Conservation (phyloP, 1,140 invertebrate species). For the Drosophila serrata region DNA sequence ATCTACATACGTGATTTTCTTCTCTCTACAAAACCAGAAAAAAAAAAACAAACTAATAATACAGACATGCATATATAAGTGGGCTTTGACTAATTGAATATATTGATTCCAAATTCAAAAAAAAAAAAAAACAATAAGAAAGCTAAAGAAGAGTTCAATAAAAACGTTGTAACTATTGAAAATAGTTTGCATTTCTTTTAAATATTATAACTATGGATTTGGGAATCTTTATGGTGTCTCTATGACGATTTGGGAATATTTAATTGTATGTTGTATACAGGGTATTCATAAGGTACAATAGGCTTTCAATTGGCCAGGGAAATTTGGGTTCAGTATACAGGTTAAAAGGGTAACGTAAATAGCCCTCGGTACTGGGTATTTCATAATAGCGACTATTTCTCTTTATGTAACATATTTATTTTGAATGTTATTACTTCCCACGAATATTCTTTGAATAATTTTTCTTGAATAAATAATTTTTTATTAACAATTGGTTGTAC, state of each 20-base stretch:
- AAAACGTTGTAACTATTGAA: constrained; percentile 57
- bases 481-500: no score
- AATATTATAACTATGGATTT: background rate
- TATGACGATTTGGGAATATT: background rate
- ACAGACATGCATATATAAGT: background rate
- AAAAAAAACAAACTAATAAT: no score
- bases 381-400: background rate
- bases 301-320: background rate
- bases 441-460: no score
- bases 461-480: no score
- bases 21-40: constrained; percentile 10
- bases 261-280: background rate
- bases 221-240: background rate
- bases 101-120: constrained; percentile 26
- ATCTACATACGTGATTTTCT: constrained; percentile 9
- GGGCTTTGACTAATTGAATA: constrained; percentile 14
- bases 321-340: background rate
- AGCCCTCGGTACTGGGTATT: background rate
- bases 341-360: no score
- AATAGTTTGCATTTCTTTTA: background rate
- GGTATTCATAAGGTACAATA: background rate
- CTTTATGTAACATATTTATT: no score
- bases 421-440: no score
- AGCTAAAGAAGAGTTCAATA: constrained; percentile 42
- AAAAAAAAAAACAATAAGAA: constrained; percentile 22